Evolutionary conservation across 1,140 invertebrate species (phyloP).

Genomic region (Rhopalosiphum padi): DNA sequence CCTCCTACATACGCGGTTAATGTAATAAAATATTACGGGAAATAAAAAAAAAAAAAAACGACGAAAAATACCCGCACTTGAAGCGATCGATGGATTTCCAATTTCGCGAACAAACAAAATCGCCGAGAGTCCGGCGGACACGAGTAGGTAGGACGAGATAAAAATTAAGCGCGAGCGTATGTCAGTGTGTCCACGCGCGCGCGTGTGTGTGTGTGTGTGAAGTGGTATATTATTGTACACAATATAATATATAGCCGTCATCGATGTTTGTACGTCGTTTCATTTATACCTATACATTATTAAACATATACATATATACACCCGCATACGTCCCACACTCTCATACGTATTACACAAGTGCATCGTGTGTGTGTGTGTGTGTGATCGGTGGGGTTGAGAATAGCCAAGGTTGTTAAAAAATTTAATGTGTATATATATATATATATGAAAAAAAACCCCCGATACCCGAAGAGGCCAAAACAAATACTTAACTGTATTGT

Average conservation of each 20-base stretch:
- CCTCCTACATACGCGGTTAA: neutral
- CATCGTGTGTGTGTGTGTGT: neutral
- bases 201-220: neutral
- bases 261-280: neutral
- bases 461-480: neutral
- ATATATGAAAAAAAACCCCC: neutral
- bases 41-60: neutral
- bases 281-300: neutral
- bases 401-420: conserved; percentile 2
- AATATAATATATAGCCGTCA: neutral
- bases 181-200: too few relatives aligned
- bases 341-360: neutral
- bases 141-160: neutral
- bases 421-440: neutral
- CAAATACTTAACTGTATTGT: conserved; percentile 33
- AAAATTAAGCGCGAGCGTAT: too few relatives aligned
- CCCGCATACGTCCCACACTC: neutral
- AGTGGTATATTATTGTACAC: neutral
- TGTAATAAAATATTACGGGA: neutral
- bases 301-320: neutral
- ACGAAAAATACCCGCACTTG: neutral
- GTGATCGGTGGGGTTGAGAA: neutral
- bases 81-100: neutral
- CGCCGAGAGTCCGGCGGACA: neutral
- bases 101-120: conserved; percentile 1